These are phyloP conservation scores for Rhabdophis nuchalis DNA, from an alignment of 2,797 vertebrate species.

Conservation along the genomic window DNA sequence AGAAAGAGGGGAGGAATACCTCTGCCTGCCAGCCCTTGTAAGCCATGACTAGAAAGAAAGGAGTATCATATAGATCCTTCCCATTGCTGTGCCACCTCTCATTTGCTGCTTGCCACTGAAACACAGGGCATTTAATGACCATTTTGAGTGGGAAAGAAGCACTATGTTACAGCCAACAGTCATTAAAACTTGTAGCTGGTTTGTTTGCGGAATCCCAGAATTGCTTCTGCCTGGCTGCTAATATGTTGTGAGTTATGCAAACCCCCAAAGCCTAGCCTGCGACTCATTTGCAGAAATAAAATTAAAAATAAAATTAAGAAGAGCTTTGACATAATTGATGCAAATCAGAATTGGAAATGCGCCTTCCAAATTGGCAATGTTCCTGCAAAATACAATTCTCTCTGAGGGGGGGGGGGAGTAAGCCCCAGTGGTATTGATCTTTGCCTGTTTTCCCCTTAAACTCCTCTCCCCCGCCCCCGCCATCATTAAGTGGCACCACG, in stretches of 20 bases:
- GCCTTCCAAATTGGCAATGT: slow-evolving; percentile 62
- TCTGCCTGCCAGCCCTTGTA: slow-evolving; percentile 48
- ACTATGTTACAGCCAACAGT: slow-evolving; percentile 40
- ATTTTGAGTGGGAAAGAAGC: not conserved
- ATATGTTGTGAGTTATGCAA: slow-evolving; percentile 39
- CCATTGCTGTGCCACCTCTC: slow-evolving; percentile 46
- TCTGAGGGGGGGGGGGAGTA: slow-evolving; percentile 65
- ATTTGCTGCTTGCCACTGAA: slow-evolving; percentile 53
- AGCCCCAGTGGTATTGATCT: slow-evolving; percentile 71
- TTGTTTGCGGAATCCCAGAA: slow-evolving; percentile 54
- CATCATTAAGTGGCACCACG: slow-evolving; percentile 63
- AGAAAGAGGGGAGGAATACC: slow-evolving; percentile 29
- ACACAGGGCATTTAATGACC: slow-evolving; percentile 43
- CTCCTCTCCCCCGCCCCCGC: not conserved
- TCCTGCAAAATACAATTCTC: slow-evolving; percentile 67
- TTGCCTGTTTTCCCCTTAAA: slow-evolving; percentile 46
- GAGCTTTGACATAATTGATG: slow-evolving; percentile 65
- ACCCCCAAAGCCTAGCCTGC: slow-evolving; percentile 38
- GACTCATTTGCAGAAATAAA: slow-evolving; percentile 58
- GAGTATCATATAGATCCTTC: slow-evolving; percentile 41
- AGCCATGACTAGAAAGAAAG: slow-evolving; percentile 44
- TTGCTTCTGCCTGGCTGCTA: slow-evolving; percentile 39
- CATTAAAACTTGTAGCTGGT: slow-evolving; percentile 59
- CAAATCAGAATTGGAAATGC: slow-evolving; percentile 70
- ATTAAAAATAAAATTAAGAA: slow-evolving; percentile 9